Evolutionary conservation across 2,888 invertebrate species (phyloP), one percentile per base, ranked within the genome.

Genomic region (Conus canariensis): DNA sequence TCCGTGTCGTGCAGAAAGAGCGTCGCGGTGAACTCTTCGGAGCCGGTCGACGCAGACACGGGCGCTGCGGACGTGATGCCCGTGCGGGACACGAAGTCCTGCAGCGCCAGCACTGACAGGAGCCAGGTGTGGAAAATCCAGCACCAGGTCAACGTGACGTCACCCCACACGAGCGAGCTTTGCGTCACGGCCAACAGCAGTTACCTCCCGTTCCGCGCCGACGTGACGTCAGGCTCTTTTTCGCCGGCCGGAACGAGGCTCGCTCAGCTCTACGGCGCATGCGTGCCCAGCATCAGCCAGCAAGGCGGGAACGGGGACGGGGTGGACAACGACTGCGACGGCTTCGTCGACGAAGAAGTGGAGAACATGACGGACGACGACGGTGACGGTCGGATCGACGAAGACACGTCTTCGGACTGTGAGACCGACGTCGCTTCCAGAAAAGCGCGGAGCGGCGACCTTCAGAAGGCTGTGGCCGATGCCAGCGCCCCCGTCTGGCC

Each of bases 311-410:
- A 92, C 25, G 93, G 94, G 5, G 94, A 94, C 88, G 93, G 94
- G 16, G 88, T 92, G 14, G 94, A 94, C 90, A 94, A 94, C 83
- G 94, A 95, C 91, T 94, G 94, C 90, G 94, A 94, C 92, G 93
- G 93, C 12, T 88, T 70, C 58, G 91, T 94, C 14, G 93, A 93
- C 88, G 94, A 93, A 89, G 93, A 94, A 86, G 82, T 85, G 12
- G 88, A 92, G 0, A 92, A 94, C 86, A 90, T 74, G 19, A 58
- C 85, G 4, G 93, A 93, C 80, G 93, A 94, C 85, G 93, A 94
- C 85, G 86, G 90, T 0, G 93, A 93, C 74, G 93, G 92, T 1
- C 25, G 67, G 4, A 87, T 92, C 6, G 94, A 94, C 45, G 93
- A 94, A 87, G 94, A 94, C 90, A 91, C 91, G 22, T n/a, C 88